These are phyloP conservation scores for Acrobasis consociella DNA, from an alignment of 2,888 invertebrate species.

Conservation along the genomic window DNA sequence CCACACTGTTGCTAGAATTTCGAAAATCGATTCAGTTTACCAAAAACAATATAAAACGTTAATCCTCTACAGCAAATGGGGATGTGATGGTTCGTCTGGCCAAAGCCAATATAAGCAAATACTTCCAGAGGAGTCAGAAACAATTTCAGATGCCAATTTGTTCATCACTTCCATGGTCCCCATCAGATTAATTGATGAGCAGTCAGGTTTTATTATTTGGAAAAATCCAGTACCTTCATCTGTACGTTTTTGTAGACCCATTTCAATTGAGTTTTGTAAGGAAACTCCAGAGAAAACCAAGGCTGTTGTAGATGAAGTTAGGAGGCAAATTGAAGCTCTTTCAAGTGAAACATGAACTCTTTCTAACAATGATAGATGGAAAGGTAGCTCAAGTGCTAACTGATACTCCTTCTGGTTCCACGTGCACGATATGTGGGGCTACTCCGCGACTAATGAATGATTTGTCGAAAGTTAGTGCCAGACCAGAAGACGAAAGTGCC, in stretches of 20 bases:
- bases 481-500: neutral
- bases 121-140: constrained; percentile 27
- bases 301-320: constrained; percentile 30
- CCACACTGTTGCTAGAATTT: constrained; percentile 33
- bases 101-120: constrained; percentile 34
- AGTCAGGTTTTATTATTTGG: constrained; percentile 30
- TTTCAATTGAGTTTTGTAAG: constrained; percentile 33
- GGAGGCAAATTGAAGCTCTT: constrained; percentile 23
- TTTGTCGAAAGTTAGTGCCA: neutral
- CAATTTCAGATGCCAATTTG: constrained; percentile 31
- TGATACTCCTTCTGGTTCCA: constrained; percentile 1
- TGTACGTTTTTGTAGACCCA: constrained; percentile 29
- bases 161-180: constrained; percentile 35
- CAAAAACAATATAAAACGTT: constrained; percentile 12
- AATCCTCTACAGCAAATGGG: constrained; percentile 24
- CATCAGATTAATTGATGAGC: constrained; percentile 31
- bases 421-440: neutral
- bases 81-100: constrained; percentile 29
- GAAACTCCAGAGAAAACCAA: constrained; percentile 32
- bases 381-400: constrained; percentile 23
- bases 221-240: constrained; percentile 35
- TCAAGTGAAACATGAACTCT: constrained; percentile 34
- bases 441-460: neutral
- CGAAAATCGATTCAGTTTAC: constrained; percentile 14
- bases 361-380: constrained; percentile 38